Conservation (phyloP, 2,888 invertebrate genomes). For the Lithophane leautieri region DNA sequence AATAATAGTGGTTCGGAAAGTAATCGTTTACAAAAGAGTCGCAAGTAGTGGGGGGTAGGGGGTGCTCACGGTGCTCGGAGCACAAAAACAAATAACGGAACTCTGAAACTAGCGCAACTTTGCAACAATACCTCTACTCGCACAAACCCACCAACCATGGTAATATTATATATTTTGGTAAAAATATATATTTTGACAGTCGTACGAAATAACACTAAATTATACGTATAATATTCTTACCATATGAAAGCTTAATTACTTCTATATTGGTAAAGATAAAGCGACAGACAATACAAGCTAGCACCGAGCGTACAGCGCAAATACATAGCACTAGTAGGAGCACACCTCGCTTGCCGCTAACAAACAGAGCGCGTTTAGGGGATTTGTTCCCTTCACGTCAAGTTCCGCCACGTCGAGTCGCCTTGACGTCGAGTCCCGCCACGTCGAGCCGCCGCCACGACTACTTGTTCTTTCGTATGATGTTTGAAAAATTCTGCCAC, state of each 20-base stretch:
- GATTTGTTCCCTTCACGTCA: too few relatives aligned
- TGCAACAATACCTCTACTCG: constrained; percentile 10
- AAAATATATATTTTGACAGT: neutral
- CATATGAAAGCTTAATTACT: neutral
- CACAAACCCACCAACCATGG: neutral
- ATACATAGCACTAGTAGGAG: neutral
- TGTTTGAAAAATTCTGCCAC: too few relatives aligned
- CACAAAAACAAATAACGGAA: constrained; percentile 30
- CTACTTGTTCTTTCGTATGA: too few relatives aligned
- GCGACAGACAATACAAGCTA: neutral
- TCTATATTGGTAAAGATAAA: constrained; percentile 1
- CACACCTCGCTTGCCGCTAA: neutral
- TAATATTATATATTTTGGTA: too few relatives aligned
- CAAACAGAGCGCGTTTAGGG: too few relatives aligned
- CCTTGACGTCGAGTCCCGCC: too few relatives aligned
- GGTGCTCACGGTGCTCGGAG: neutral
- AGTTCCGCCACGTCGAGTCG: too few relatives aligned
- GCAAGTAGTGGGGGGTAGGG: neutral
- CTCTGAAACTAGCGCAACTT: constrained; percentile 5
- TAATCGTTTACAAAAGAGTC: constrained; percentile 40
- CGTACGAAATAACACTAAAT: neutral
- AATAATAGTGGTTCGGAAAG: constrained; percentile 28
- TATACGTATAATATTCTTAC: neutral
- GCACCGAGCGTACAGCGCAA: neutral
- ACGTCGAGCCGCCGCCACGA: too few relatives aligned